Evolutionary conservation across 2,888 invertebrate species (phyloP), one percentile per base, ranked within the genome.

Genomic region (Microplitis manilae): DNA sequence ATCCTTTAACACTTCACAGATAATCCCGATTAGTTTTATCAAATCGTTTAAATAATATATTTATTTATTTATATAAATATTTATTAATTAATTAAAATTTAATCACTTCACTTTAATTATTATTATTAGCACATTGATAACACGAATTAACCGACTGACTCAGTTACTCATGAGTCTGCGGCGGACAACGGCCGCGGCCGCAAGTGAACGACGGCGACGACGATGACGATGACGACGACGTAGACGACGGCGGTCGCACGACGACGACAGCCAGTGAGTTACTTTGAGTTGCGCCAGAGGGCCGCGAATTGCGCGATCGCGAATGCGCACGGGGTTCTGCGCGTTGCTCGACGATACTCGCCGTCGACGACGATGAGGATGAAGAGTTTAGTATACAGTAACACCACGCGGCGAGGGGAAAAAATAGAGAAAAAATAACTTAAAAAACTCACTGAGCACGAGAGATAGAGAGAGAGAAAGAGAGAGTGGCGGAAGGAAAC

Each of bases 291-390:
- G 39, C 73, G 59, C 64, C 65, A 40, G 67, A 65, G 64, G 67
- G 39, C 68, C 68, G 15, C 30, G 30, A 30, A 30, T 30, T 30
- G 9, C 60, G 74, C 59, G 74, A 50, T 64, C 13, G 38, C 13
- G 20, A 80, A 82, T 79, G 81, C 80, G 80, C 82, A 81, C 79
- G 81, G 81, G 30, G 76, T 73, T 74, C 71, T 77, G 75, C 75
- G 72, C 79, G 59, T 62, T 74, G 79, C 80, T 69, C 70, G 76
- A 77, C 68, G 70, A 65, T 74, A 73, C 75, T 40, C 61, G 60
- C 41, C 61, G 8, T 50, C 13, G 50, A 50, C 9, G 50, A 50
- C 13, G 50, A 13, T 13, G 62, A 75, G 30, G 40, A 41, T 9
- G 73, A 73, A 65, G 61, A 77, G 41, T 62, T 17, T 17, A 15